phyloP scores from a whole-genome alignment of 2,113 vertebrate species.

The Lepus americanus region DNA sequence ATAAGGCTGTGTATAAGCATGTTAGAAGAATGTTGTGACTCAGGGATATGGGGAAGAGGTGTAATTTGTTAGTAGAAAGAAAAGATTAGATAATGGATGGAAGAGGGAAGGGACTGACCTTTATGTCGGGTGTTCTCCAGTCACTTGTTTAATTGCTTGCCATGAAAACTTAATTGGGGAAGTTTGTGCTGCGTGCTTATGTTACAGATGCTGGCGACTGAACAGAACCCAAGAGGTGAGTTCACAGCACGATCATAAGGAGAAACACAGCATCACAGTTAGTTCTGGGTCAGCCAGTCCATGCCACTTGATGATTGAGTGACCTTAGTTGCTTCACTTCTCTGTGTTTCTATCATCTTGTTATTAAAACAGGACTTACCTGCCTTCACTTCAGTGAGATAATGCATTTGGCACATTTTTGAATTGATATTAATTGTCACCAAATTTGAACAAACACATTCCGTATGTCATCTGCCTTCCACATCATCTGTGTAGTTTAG shows the following conservation, averaged over 20 bases:
- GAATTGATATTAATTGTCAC: not conserved
- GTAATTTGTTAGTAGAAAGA: constrained; percentile 8
- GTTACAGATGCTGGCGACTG: not conserved
- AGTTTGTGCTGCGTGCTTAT: not conserved
- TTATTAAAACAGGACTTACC: not conserved
- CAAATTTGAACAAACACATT: not conserved
- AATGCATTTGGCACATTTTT: not conserved
- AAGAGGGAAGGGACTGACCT: not conserved
- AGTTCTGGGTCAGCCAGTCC: not conserved
- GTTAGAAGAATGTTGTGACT: constrained; percentile 6
- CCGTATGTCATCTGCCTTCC: not conserved
- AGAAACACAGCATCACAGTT: not conserved
- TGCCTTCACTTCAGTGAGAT: not conserved
- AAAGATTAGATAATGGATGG: not conserved
- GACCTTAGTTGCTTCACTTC: not conserved
- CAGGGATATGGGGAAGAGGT: not conserved
- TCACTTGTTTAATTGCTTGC: not conserved
- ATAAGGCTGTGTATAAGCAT: not conserved
- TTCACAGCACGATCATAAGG: not conserved
- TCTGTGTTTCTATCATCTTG: not conserved
- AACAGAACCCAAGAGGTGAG: not conserved
- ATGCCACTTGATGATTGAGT: not conserved
- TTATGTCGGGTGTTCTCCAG: not conserved
- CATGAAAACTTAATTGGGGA: not conserved
- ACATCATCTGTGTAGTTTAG: not conserved